A percentile compares a stretch with the other conserved stretches of the same genome.
Conservation (phyloP, 2,113 vertebrate species). For the Aleadryas rufinucha region DNA sequence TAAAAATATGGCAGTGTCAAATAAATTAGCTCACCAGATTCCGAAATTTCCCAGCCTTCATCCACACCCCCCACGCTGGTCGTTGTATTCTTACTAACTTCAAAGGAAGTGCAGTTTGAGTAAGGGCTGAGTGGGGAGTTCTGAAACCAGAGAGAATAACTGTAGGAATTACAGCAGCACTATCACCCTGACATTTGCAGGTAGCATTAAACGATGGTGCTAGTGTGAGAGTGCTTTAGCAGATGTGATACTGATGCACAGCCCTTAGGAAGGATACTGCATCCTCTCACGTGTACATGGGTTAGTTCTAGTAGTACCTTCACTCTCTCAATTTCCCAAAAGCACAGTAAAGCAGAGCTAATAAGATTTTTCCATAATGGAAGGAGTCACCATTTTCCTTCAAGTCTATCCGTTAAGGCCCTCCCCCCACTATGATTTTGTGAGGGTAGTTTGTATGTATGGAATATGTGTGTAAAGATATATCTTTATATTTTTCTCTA, state of each 20-base stretch:
- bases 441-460: background rate
- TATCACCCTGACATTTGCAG: constrained; percentile 7
- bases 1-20: background rate
- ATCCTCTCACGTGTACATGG: background rate
- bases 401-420: background rate
- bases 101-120: background rate
- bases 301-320: background rate
- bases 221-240: background rate
- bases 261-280: background rate
- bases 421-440: background rate
- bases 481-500: background rate
- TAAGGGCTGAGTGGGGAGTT: background rate
- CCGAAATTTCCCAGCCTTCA: background rate
- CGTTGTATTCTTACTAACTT: background rate
- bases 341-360: background rate
- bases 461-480: background rate
- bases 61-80: fast-evolving
- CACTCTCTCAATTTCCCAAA: background rate
- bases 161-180: background rate
- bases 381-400: background rate
- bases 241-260: background rate
- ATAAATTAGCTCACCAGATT: background rate
- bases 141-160: background rate
- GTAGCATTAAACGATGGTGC: background rate
- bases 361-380: background rate